Base-by-base conservation (phyloP, 2,797 vertebrate genomes). In the Rhinogobio ventralis region DNA sequence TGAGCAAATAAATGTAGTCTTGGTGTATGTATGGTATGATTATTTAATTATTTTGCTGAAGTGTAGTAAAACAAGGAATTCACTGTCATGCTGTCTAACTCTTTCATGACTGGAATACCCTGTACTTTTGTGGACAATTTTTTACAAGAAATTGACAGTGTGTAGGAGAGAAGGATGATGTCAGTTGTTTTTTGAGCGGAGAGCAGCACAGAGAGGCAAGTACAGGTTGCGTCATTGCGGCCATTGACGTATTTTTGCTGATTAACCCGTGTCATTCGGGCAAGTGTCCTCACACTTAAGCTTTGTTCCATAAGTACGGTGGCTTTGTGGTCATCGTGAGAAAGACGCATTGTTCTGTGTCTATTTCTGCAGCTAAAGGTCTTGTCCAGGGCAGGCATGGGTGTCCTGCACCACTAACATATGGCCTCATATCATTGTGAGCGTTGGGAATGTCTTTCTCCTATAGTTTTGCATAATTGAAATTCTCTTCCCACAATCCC, bases 181-280 rank as follows among this genome's bases (percentile, higher is more conserved):
- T 76, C 62, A 71, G 42, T 55, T 87, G 69, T 62, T 85, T 73
- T 69, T 14, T 87, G 46, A 79, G 51, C 36, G n/a, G 60, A 68
- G 57, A 69, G 20, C 30, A 76, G 53, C 20, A 55, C 46, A 30
- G 69, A 30, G 33, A 85, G 62, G 62, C 42, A 5, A 42, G 51
- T 19, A 36, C 71, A 77, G 28, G 51, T 86, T 72, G 55, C 72
- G 57, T 82, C 86, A 87, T 14, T 68, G 71, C 73, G 66, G 79
- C 55, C 55, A 23, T 75, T 81, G 68, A 60, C 20, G 30, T 79
- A 64, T 82, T 60, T 84, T 82, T 84, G 69, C 88, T 82, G 79
- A 89, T 87, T 80, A 79, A 66, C 79, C 36, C 79, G 45, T 89
- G 85, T 85, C 85, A 77, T 75, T 33, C 19, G 17, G 74, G 73